phyloP scores from a whole-genome alignment of 2,113 vertebrate species.

The Odocoileus hemionus region DNA sequence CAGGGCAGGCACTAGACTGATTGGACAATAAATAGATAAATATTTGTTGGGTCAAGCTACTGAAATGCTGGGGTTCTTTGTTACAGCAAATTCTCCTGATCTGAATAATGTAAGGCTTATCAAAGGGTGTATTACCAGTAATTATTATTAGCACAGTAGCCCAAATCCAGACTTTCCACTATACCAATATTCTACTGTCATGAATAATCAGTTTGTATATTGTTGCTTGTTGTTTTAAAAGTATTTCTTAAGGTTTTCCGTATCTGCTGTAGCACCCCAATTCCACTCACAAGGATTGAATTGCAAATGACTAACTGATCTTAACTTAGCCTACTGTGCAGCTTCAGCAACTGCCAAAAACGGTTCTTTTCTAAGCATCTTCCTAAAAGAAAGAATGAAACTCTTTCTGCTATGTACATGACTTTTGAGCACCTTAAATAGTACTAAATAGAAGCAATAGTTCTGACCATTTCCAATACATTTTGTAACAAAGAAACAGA shows the following conservation, averaged over 20 bases:
- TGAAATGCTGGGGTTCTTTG: not conserved
- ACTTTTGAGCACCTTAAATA: not conserved
- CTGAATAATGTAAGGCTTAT: not conserved
- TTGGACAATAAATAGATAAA: not conserved
- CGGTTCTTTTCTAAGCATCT: not conserved
- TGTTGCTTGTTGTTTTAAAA: not conserved
- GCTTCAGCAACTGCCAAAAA: not conserved
- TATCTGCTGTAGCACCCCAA: not conserved
- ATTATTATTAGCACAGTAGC: not conserved
- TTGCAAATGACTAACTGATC: not conserved
- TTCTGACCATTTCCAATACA: not conserved
- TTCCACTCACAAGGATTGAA: not conserved
- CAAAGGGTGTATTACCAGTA: not conserved
- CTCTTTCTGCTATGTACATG: not conserved
- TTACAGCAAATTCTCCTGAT: not conserved
- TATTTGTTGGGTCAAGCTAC: not conserved
- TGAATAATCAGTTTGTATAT: not conserved
- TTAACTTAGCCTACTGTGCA: slow-evolving; percentile 4
- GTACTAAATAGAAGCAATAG: not conserved
- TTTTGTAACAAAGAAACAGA: not conserved
- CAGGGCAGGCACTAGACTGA: not conserved
- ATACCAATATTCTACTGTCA: not conserved
- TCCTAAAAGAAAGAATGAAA: not conserved
- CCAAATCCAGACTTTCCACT: not conserved
- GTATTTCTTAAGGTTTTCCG: not conserved